Base-by-base conservation (phyloP, 2,113 vertebrate genomes). In the Todiramphus saurophagus region DNA sequence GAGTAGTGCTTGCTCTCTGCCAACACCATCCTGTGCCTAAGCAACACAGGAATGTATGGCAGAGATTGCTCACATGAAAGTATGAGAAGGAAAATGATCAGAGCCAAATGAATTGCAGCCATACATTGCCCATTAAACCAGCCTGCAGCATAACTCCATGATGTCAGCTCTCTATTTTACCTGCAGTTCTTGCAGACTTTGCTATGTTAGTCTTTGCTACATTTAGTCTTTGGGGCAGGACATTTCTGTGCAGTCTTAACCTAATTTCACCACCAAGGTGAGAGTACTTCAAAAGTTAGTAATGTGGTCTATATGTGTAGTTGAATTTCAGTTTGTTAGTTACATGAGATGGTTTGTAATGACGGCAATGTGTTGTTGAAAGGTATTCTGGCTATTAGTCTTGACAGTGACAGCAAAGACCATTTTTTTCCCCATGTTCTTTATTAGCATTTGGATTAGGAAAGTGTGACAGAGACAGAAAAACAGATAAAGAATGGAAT, bases 21-120 rank as follows among this genome's bases (percentile, higher is more conserved):
- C 90, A 94, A 50, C 75, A 59, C 55, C 5, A 2, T 80, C 59
- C 46, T 74, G 75, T 88, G 90, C 88, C 90, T 83, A 75, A 92
- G 90, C 63, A 68, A 8, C 73, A 25, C 68, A 90, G 94, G 90
- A 96, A 96, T 92, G 82, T 46, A 56, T 69, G 72, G 84, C 82
- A 86, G 72, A 92, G 63, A 77, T 17, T 90, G 50, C 68, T 94
- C 75, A 48, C 48, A 53, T 59, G 73, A 39, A 93, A 91, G 33
- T 74, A 75, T 25, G 73, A 93, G 83, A 95, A 83, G 55, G 44
- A 89, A 90, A 91, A 84, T 64, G 2, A 35, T 48, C 53, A 86
- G 56, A 81, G 69, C 67, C 63, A 89, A 93, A 60, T 46, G 88
- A 77, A 63, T 35, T 74, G 56, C 58, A 88, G 67, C 75, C 67